These are phyloP conservation scores for Mayetiola destructor DNA, from an alignment of 2,888 invertebrate genomes.

Conservation along the genomic window DNA sequence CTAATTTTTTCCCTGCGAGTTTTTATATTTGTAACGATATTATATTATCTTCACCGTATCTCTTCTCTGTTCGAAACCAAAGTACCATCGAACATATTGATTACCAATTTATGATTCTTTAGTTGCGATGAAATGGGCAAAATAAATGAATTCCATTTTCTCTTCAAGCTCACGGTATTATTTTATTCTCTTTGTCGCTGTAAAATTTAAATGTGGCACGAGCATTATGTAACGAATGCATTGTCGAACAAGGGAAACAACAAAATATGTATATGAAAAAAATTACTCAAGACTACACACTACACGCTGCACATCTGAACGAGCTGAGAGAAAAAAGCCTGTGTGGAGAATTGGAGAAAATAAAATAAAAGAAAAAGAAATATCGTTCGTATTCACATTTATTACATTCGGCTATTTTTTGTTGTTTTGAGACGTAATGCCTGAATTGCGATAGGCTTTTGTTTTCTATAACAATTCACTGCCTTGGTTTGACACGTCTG, in stretches of 20 bases:
- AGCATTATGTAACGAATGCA: conserved; percentile 2
- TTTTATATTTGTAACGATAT: not conserved
- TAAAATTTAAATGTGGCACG: conserved; percentile 3
- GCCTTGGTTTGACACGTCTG: not conserved
- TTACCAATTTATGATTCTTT: too few relatives aligned
- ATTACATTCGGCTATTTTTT: too few relatives aligned
- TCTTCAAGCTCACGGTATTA: not conserved
- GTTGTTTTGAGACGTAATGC: not conserved
- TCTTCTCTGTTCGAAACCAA: not conserved
- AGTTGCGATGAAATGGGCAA: too few relatives aligned
- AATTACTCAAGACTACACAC: too few relatives aligned
- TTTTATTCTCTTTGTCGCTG: not conserved
- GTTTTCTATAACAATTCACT: too few relatives aligned
- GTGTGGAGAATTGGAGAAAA: not conserved
- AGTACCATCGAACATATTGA: not conserved
- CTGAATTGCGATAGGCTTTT: too few relatives aligned
- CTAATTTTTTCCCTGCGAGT: not conserved
- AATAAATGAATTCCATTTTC: not conserved
- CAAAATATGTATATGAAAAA: too few relatives aligned
- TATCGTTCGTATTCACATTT: not conserved
- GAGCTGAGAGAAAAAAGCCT: not conserved
- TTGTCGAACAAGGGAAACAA: not conserved
- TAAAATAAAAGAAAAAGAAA: not conserved
- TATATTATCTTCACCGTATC: not conserved
- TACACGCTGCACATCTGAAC: not conserved